Percentiles rank a stretch among this genome's conserved stretches.
Evolutionary conservation across 2,888 invertebrate species (phyloP).

Genomic region (Leptinotarsa juncta): DNA sequence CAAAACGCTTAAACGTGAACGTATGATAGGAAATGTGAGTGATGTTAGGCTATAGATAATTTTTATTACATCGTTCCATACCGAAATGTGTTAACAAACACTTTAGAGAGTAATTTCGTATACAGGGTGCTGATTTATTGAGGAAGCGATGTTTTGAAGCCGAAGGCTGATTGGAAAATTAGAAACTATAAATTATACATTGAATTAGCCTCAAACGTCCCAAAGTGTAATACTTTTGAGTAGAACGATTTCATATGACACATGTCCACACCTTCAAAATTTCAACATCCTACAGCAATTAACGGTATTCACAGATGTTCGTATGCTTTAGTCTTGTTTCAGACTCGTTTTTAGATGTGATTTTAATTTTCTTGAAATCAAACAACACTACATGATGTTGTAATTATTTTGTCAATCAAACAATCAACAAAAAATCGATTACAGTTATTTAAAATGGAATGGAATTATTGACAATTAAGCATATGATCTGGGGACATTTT

Average conservation of each 20-base stretch:
- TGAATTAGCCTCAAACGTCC: neutral
- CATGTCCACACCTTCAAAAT: too few species aligned
- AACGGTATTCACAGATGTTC: too few species aligned
- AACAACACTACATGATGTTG: too few species aligned
- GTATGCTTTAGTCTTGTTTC: too few species aligned
- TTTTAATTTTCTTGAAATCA: too few species aligned
- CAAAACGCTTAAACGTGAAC: constrained; percentile 23
- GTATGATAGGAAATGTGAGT: constrained; percentile 37
- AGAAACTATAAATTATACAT: neutral
- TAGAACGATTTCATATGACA: neutral
- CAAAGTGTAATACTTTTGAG: neutral
- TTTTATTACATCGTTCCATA: constrained; percentile 32
- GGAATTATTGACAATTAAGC: too few species aligned
- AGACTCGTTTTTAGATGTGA: too few species aligned
- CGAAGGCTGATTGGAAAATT: constrained; percentile 9
- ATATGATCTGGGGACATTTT: too few species aligned
- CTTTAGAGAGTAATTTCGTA: constrained; percentile 15
- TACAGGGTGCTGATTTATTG: constrained; percentile 18
- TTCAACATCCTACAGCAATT: too few species aligned
- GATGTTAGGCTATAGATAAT: constrained; percentile 34
- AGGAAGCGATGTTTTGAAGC: constrained; percentile 6
- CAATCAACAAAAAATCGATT: too few species aligned
- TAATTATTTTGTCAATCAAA: too few species aligned
- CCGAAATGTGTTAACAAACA: constrained; percentile 33
- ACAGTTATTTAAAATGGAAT: too few species aligned